Percentiles rank a stretch among this genome's conserved stretches.
These are phyloP conservation scores for Mesoligia furuncula DNA, from an alignment of 2,888 invertebrate species.

Conservation along the genomic window DNA sequence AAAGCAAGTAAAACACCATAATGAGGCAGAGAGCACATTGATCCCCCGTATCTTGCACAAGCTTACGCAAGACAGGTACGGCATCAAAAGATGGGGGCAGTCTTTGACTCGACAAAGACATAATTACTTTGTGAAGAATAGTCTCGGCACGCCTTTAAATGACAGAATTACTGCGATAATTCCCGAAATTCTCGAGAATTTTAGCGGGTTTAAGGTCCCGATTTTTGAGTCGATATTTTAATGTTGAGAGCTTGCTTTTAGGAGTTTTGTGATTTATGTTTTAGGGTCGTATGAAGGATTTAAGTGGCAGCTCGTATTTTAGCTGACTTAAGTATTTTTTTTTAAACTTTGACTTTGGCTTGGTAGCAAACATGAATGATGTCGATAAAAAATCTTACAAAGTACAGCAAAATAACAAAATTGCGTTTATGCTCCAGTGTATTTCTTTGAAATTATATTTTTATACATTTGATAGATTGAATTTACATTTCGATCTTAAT, in stretches of 20 bases:
- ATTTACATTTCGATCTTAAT: neutral
- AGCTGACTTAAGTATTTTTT: neutral
- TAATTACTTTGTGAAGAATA: constrained; percentile 66
- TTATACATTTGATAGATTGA: neutral
- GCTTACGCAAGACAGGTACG: constrained; percentile 55
- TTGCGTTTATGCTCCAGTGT: neutral
- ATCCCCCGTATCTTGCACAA: constrained; percentile 45
- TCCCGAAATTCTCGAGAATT: constrained; percentile 33
- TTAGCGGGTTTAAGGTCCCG: neutral
- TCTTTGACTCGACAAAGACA: constrained; percentile 63
- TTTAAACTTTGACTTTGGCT: neutral
- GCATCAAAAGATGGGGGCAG: constrained; percentile 58
- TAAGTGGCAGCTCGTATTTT: constrained; percentile 7
- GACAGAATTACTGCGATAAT: constrained; percentile 52
- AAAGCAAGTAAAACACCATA: constrained; percentile 41
- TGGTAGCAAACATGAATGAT: neutral
- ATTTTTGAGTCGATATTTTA: constrained; percentile 29
- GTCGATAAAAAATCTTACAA: neutral
- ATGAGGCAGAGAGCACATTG: constrained; percentile 49
- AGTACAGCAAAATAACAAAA: neutral
- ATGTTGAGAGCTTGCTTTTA: constrained; percentile 21
- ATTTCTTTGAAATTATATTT: neutral
- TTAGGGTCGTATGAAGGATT: constrained; percentile 25
- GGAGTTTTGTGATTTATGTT: constrained; percentile 35
- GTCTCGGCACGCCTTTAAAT: constrained; percentile 53